Evolutionary conservation across 2,888 invertebrate species (phyloP).

Genomic region (Tenthredo livida): DNA sequence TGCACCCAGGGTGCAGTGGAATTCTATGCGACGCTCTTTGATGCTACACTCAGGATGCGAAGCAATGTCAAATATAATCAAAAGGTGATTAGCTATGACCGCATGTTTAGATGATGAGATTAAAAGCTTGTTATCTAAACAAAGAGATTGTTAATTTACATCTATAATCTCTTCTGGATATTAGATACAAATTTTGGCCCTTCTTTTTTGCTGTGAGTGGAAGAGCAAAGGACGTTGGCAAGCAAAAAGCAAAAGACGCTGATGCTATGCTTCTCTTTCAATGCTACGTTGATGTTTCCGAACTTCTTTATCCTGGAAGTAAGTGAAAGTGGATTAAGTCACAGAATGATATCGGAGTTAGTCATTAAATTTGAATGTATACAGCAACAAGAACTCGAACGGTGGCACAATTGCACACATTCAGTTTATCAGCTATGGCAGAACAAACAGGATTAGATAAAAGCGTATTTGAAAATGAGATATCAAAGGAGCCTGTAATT

Average conservation of each 20-base stretch:
- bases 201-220: conserved; percentile 63
- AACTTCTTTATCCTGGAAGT: conserved; percentile 72
- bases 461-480: conserved; percentile 59
- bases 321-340: conserved; percentile 48
- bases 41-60: conserved; percentile 28
- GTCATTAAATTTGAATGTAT: conserved; percentile 6
- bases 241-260: conserved; percentile 38
- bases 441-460: conserved; percentile 63
- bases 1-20: conserved; percentile 32
- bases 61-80: conserved; percentile 14
- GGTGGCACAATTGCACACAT: conserved; percentile 62
- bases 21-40: conserved; percentile 43
- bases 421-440: conserved; percentile 59
- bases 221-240: conserved; percentile 14
- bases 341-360: background rate
- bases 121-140: background rate
- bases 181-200: conserved; percentile 69
- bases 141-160: conserved; percentile 7
- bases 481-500: background rate
- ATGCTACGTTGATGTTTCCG: conserved; percentile 66
- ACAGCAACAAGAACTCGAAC: conserved; percentile 65
- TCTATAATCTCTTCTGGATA: conserved; percentile 16
- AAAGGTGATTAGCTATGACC: conserved; percentile 8
- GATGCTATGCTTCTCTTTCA: conserved; percentile 61
- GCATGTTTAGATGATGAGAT: background rate